Conservation (phyloP, 2,113 vertebrate genomes). For the Onychostoma macrolepis region DNA sequence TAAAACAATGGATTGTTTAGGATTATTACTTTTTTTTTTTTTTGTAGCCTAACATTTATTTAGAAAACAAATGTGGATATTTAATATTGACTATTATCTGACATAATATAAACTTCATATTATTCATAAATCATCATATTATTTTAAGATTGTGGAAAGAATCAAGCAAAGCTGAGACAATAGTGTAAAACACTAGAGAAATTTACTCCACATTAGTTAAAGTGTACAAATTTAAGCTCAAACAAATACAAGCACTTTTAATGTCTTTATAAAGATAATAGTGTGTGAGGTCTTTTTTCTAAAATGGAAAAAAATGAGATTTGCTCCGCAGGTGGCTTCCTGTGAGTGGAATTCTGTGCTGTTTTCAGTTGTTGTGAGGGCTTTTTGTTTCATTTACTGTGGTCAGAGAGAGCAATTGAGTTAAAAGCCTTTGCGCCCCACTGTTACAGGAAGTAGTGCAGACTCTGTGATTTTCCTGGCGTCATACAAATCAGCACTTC, state of each 20-base stretch:
- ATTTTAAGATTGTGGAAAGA: neutral
- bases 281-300: neutral
- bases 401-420: slow-evolving; percentile 38
- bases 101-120: neutral
- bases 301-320: neutral
- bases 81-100: neutral
- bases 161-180: neutral
- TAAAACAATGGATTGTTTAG: neutral
- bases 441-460: slow-evolving; percentile 34
- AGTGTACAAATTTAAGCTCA: neutral
- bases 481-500: slow-evolving; percentile 21
- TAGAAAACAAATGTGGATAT: neutral
- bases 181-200: neutral
- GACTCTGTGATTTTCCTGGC: slow-evolving; percentile 14
- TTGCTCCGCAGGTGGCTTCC: neutral
- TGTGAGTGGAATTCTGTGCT: neutral
- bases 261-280: neutral
- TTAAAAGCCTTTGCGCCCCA: slow-evolving; percentile 34
- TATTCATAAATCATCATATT: neutral
- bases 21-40: neutral
- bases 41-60: neutral
- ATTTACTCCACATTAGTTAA: neutral
- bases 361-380: slow-evolving; percentile 5
- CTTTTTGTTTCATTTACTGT: slow-evolving; percentile 32
- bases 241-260: neutral